Evolutionary conservation across 2,888 invertebrate genomes (phyloP), one percentile per base, ranked within the genome.

Genomic region (Mythimna impura): DNA sequence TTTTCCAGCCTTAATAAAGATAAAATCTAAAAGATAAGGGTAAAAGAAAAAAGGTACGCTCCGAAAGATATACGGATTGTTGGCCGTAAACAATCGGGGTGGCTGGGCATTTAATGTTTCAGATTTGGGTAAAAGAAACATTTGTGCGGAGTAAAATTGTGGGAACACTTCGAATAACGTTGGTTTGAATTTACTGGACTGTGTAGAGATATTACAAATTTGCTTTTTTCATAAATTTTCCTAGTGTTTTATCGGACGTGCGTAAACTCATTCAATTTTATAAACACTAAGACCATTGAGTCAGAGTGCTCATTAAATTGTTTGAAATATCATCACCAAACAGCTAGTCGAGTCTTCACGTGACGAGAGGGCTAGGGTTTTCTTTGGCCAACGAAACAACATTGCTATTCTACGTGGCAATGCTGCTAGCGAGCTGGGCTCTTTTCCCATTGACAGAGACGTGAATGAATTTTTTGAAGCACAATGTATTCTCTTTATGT

Each of bases 1-100:
- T 82, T 71, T 47, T 54, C 34, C 74, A 54, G 57, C 64, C 73
- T 50, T 78, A 82, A 84, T 84, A 86, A 86, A 84, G 86, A 86
- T 84, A 84, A 78, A 81, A 80, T 86, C 79, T 68, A 67, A 82
- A 80, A 80, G 84, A 86, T 85, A 82, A 76, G 71, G 74, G 76
- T 80, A 40, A 58, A 75, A 78, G 70, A 55, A 71, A 76, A 74
- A 85, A 81, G 73, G 78, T 74, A 74, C 69, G 66, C 77, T 67
- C 76, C 69, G 76, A 71, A 67, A 83, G 77, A 81, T 76, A 81
- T 81, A 79, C 73, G 82, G 82, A 62, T 78, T 78, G 82, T 63
- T 75, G 73, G 73, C 73, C 73, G 74, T 86, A 80, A 82, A 85
- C 82, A 86, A 70, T 76, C 63, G 74, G 63, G 71, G 69, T 64